These are phyloP conservation scores for Pocota personata DNA, from an alignment of 2,888 invertebrate genomes.

Conservation along the genomic window DNA sequence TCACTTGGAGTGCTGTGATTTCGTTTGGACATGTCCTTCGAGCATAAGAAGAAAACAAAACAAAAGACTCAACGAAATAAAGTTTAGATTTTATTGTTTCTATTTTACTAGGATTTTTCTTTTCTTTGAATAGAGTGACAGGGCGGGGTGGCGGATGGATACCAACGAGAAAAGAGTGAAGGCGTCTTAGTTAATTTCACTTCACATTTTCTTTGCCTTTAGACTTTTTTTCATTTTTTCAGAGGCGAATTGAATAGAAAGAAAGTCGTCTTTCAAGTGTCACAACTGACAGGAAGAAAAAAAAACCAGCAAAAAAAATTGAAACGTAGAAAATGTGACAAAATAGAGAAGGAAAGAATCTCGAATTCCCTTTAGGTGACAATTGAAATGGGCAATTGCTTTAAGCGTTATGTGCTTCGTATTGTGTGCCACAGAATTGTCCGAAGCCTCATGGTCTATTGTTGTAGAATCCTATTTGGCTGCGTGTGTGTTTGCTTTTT, in stretches of 20 bases:
- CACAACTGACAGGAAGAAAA: constrained; percentile 59
- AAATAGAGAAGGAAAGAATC: constrained; percentile 52
- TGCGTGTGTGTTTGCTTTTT: not conserved
- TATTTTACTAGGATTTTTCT: constrained; percentile 46
- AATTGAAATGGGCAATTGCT: constrained; percentile 72
- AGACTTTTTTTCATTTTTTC: constrained; percentile 6
- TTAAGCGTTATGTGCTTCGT: constrained; percentile 61
- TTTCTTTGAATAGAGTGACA: constrained; percentile 40
- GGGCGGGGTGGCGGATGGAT: not conserved
- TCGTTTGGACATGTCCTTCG: constrained; percentile 71
- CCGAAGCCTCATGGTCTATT: constrained; percentile 33
- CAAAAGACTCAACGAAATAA: constrained; percentile 61
- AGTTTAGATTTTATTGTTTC: constrained; percentile 72
- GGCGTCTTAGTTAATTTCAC: constrained; percentile 73
- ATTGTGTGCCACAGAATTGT: constrained; percentile 58
- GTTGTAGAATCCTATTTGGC: constrained; percentile 35
- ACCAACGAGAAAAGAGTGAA: constrained; percentile 26
- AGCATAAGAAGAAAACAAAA: constrained; percentile 49
- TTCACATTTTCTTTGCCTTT: constrained; percentile 66
- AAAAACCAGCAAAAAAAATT: not conserved
- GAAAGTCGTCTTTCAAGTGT: constrained; percentile 70
- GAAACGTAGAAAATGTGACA: constrained; percentile 1
- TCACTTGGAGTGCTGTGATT: constrained; percentile 66
- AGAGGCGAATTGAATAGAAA: constrained; percentile 60
- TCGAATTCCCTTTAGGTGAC: constrained; percentile 70